Evolutionary conservation across 2,113 vertebrate genomes (phyloP).

Genomic region (Paedocypris sp.): DNA sequence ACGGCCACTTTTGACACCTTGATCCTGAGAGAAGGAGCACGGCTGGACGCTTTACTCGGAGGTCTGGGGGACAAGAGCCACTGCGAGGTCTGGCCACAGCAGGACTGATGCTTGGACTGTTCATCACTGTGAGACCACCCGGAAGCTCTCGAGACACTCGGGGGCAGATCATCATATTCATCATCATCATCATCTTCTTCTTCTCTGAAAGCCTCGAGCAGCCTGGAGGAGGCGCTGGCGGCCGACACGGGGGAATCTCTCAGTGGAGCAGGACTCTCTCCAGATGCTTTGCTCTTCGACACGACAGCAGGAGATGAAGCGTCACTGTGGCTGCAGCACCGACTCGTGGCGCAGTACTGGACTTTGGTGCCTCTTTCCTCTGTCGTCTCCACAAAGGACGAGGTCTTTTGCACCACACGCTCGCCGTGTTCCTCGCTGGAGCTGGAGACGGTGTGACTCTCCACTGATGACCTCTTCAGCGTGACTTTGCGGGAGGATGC

Average conservation of each 20-base stretch:
- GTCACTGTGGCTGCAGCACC: conserved; percentile 38
- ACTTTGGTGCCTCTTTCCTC: conserved; percentile 39
- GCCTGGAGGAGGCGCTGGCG: conserved; percentile 37
- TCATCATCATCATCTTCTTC: conserved; percentile 40
- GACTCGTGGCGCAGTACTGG: conserved; percentile 45
- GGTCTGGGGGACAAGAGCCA: conserved; percentile 24
- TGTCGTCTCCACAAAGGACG: conserved; percentile 57
- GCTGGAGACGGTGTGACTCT: conserved; percentile 52
- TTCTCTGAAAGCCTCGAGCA: conserved; percentile 33
- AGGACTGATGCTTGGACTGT: conserved; percentile 31
- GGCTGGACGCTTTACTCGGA: conserved; percentile 23
- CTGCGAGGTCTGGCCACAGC: conserved; percentile 3
- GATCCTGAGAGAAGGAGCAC: conserved; percentile 24
- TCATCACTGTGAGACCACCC: conserved; percentile 30
- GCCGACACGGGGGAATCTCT: conserved; percentile 28
- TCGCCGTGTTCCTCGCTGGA: conserved; percentile 63
- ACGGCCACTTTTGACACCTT: conserved; percentile 20
- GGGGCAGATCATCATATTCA: conserved; percentile 35
- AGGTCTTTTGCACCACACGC: conserved; percentile 56
- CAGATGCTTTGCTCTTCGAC: conserved; percentile 24
- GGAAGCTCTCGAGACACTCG: conserved; percentile 46
- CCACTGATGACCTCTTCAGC: conserved; percentile 51
- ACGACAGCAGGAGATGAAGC: conserved; percentile 21
- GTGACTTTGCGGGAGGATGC: conserved; percentile 57
- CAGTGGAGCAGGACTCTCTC: conserved; percentile 22